phyloP scores from a whole-genome alignment of 1,140 invertebrate genomes.

The Drosophila watanabei region DNA sequence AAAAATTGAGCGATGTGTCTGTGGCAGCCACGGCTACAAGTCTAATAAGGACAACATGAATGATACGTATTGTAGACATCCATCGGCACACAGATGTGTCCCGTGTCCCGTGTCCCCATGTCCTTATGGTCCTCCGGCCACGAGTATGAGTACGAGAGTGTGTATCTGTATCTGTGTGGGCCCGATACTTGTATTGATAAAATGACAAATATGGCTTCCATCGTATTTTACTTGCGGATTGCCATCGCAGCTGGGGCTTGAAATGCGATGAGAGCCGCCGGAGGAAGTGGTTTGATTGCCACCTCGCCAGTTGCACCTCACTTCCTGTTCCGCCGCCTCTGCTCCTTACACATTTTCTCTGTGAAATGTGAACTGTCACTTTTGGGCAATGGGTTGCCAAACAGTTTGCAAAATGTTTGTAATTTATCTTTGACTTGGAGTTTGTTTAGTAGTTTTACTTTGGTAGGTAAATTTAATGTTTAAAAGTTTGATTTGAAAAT shows the following conservation, averaged over 20 bases:
- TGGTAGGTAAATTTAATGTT: not conserved
- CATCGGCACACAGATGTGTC: constrained; percentile 22
- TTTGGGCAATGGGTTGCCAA: constrained; percentile 2
- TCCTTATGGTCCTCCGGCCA: not conserved
- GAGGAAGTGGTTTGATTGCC: constrained; percentile 31
- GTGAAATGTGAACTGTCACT: not conserved
- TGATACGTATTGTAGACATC: constrained; percentile 52
- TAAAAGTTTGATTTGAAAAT: not conserved
- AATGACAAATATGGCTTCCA: constrained; percentile 61
- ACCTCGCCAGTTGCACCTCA: constrained; percentile 26
- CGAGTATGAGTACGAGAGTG: not conserved
- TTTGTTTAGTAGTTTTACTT: not conserved
- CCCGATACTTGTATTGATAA: constrained; percentile 51
- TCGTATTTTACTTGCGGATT: constrained; percentile 41
- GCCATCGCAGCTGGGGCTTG: constrained; percentile 33
- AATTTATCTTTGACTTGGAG: not conserved
- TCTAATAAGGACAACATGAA: constrained; percentile 60
- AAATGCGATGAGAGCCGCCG: constrained; percentile 29
- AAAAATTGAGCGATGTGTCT: constrained; percentile 61
- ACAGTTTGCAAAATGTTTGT: not conserved
- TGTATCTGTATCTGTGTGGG: not conserved
- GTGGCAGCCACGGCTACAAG: constrained; percentile 46
- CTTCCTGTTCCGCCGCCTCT: constrained; percentile 2
- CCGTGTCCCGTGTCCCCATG: not conserved
- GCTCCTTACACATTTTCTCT: not conserved